Base-by-base conservation (phyloP, 2,888 invertebrate species). In the Drosophila ustulata region DNA sequence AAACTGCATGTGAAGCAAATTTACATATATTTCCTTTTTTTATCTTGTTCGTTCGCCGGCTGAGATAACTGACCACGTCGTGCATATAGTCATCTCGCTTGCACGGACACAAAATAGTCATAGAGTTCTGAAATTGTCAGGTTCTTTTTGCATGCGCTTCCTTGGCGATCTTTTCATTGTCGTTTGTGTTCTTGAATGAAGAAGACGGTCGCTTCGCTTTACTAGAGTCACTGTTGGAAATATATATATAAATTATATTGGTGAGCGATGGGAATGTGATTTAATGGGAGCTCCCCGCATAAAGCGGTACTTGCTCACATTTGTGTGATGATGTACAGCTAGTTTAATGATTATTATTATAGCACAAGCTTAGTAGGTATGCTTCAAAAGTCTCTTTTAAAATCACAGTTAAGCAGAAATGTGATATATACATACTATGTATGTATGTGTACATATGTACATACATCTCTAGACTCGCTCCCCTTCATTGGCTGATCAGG, bases 71-170 rank as follows among this genome's bases (percentile, higher is more conserved):
- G 34, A 23, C 25, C 28, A 43, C 4, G 3, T 11, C 9, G 26
- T 11, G 2, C 37, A 9, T 25, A 6, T 37, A 32, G 65, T 39
- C 32, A 32, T 64, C 73, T 50, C 66, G 39, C 52, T 71, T 25
- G 13, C 28, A 50, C 66, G 8, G 2, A 3, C 23, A 9, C 13
- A 18, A 45, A n/a, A 1, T 9, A 6, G 4, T 4, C 9, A 1
- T 8, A 26, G 34, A 32, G 2, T 34, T 8, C 9, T 7, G 34
- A 34, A 34, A 11, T 11, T 13, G 23, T 26, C 5, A 18, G 13
- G 25, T 72, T 46, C 11, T 32, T 37, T n/a, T 5, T 28, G 2
- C 4, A 3, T 8, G 7, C 11, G 6, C 0, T 25, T 55, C 11
- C 30, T 52, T 45, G 8, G 37, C 28, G 7, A 11, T 1, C n/a